A percentile compares a stretch with the other conserved stretches of the same genome.
Evolutionary conservation across 2,113 vertebrate species (phyloP).

Genomic region (Spheniscus mendiculus): DNA sequence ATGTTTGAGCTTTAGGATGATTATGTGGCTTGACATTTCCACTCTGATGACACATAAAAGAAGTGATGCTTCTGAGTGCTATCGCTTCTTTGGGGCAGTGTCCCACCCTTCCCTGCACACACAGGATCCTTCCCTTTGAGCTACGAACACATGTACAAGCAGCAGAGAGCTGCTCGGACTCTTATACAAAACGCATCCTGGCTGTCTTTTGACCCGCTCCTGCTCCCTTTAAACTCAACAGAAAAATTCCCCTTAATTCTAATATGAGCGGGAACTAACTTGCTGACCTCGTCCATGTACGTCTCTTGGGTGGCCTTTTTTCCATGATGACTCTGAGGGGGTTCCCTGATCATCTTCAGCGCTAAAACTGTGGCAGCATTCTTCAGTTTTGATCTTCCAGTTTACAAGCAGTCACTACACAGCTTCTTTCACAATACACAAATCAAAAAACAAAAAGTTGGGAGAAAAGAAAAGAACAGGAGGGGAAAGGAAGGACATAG

Average conservation of each 20-base stretch:
- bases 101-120: background rate
- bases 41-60: background rate
- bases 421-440: background rate
- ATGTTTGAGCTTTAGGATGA: background rate
- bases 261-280: background rate
- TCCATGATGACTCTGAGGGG: background rate
- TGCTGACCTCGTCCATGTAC: background rate
- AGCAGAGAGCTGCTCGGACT: background rate
- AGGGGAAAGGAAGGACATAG: background rate
- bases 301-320: constrained; percentile 7
- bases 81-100: background rate
- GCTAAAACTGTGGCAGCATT: background rate
- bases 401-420: background rate
- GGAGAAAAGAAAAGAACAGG: fast-evolving
- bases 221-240: constrained; percentile 26
- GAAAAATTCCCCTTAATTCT: constrained; percentile 45
- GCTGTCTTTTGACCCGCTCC: constrained; percentile 15
- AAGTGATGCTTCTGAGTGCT: background rate
- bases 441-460: background rate
- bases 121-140: background rate
- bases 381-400: background rate
- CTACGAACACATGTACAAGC: background rate
- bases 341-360: background rate
- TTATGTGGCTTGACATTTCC: background rate
- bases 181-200: background rate